A percentile compares a stretch with the other conserved stretches of the same genome.
Conservation (phyloP, 2,888 invertebrate genomes). For the Eudemis profundana region DNA sequence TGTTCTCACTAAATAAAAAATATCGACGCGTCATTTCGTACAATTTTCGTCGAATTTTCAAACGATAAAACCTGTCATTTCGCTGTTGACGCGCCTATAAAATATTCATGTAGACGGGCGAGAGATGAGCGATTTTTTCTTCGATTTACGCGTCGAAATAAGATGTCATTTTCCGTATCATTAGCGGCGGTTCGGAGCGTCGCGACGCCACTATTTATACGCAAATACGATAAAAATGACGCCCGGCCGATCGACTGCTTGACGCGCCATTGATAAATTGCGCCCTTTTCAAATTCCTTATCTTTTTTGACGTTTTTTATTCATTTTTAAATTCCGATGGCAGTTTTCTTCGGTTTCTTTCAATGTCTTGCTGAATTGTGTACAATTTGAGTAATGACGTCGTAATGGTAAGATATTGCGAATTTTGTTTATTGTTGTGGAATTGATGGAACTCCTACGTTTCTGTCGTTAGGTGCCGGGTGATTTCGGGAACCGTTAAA, state of each 20-base stretch:
- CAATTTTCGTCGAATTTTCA: constrained; percentile 85
- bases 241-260: constrained; percentile 82
- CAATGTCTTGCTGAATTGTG: constrained; percentile 56
- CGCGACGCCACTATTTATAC: constrained; percentile 83
- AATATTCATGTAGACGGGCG: constrained; percentile 84
- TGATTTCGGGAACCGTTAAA: constrained; percentile 34
- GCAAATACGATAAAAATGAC: constrained; percentile 85
- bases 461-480: constrained; percentile 20
- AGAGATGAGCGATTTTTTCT: constrained; percentile 85
- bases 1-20: constrained; percentile 85
- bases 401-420: constrained; percentile 46
- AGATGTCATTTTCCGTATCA: constrained; percentile 86
- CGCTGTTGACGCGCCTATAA: constrained; percentile 85
- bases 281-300: constrained; percentile 76
- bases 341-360: constrained; percentile 58
- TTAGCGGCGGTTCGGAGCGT: constrained; percentile 81
- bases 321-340: constrained; percentile 59
- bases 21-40: constrained; percentile 84
- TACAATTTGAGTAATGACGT: constrained; percentile 57
- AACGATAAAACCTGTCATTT: constrained; percentile 86
- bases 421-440: constrained; percentile 43
- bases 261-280: constrained; percentile 84
- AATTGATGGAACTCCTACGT: constrained; percentile 34
- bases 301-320: constrained; percentile 64
- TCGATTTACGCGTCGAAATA: constrained; percentile 85